phyloP scores from a whole-genome alignment of 2,113 vertebrate species.

The Eleginops maclovinus region DNA sequence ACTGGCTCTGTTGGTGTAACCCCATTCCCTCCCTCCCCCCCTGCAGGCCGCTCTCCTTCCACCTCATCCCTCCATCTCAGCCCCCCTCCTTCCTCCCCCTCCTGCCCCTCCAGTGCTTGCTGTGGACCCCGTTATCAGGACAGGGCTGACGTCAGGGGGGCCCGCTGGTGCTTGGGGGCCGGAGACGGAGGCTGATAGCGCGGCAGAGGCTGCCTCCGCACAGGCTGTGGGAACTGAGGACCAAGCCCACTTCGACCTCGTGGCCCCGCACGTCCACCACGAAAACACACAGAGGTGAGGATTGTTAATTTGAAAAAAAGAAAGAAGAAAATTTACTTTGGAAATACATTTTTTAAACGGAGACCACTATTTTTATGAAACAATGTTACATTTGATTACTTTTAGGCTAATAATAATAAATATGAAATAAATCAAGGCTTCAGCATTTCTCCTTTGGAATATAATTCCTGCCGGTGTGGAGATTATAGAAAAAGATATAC shows the following conservation, averaged over 20 bases:
- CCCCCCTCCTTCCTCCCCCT: neutral
- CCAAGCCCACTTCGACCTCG: conserved; percentile 73
- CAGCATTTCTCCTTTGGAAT: neutral
- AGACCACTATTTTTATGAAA: neutral
- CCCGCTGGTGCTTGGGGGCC: conserved; percentile 75
- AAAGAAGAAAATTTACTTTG: no score
- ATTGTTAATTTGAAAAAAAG: neutral
- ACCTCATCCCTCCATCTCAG: conserved; percentile 71
- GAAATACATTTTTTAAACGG: neutral
- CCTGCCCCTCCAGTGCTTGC: conserved; percentile 39
- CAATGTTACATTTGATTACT: neutral
- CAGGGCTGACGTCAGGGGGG: conserved; percentile 79
- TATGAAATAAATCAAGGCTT: neutral
- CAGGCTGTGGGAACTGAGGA: conserved; percentile 79
- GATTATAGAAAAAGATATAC: neutral
- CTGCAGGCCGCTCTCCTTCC: conserved; percentile 51
- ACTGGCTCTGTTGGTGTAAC: conserved; percentile 87
- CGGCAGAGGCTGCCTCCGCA: conserved; percentile 73
- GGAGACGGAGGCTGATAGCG: conserved; percentile 81
- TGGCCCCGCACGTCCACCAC: conserved; percentile 76
- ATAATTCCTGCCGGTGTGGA: neutral
- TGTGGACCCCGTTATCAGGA: conserved; percentile 77
- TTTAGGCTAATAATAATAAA: neutral
- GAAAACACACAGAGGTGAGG: conserved; percentile 44
- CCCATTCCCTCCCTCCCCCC: conserved; percentile 68